These are phyloP conservation scores for Philaethria dido DNA, from an alignment of 2,888 invertebrate species.

Conservation along the genomic window DNA sequence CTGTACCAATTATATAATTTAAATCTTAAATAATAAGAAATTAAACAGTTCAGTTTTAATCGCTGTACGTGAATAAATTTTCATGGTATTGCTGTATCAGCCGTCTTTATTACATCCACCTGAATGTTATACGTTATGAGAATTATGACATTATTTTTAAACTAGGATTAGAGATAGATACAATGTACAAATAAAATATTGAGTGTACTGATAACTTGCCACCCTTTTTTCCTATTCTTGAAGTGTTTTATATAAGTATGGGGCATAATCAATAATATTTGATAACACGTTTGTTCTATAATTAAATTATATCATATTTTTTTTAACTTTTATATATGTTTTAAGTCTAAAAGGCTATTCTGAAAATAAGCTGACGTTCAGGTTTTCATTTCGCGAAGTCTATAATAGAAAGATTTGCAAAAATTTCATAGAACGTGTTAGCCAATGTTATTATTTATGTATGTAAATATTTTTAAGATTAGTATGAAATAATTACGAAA, in stretches of 20 bases:
- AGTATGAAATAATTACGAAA: constrained; percentile 69
- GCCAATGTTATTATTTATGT: constrained; percentile 40
- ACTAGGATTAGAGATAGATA: constrained; percentile 34
- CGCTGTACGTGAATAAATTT: constrained; percentile 17
- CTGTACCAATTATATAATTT: not conserved
- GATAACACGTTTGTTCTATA: constrained; percentile 38
- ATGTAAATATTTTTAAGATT: constrained; percentile 68
- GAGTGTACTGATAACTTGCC: constrained; percentile 44
- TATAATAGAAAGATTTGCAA: too few species aligned
- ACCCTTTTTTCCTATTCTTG: constrained; percentile 32
- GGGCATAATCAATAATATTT: constrained; percentile 33
- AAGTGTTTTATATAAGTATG: constrained; percentile 29
- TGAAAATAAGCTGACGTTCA: constrained; percentile 12
- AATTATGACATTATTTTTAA: constrained; percentile 11
- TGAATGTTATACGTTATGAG: constrained; percentile 2
- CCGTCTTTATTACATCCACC: not conserved
- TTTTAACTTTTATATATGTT: constrained; percentile 12
- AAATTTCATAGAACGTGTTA: constrained; percentile 33
- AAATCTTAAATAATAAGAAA: not conserved
- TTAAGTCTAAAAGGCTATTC: constrained; percentile 37
- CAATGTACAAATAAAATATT: constrained; percentile 47
- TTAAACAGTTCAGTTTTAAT: not conserved
- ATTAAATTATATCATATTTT: not conserved
- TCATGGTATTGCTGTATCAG: constrained; percentile 6
- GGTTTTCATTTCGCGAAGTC: constrained; percentile 17